Base-by-base conservation (phyloP, 1,140 invertebrate genomes). In the Antheraea mylitta region DNA sequence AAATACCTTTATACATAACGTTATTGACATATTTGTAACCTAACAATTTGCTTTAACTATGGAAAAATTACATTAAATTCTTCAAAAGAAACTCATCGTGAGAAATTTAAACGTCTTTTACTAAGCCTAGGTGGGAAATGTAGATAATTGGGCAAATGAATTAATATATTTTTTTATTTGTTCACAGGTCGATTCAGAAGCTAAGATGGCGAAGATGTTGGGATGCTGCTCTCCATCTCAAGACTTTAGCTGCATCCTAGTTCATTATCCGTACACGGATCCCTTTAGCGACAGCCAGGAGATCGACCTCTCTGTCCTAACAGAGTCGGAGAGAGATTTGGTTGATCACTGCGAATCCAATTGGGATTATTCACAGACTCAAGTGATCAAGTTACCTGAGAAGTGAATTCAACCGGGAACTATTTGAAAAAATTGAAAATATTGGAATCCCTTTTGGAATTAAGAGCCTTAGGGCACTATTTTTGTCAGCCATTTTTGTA, bases 281-380 rank as follows among this genome's bases (percentile, higher is more conserved):
- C 91, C 91, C 0, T 93, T 88, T 67, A 89, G 86, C 4, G 89
- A 92, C 73, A 88, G 85, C 68, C 91, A 93, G 70, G 89, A 93
- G 63, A 81, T 89, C 7, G 89, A 92, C 53, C 79, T 83, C 0
- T 83, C 89, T 11, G 63, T 82, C 37, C 74, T 92, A 3, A 86
- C 91, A 6, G 92, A 92, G 37, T 74, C 91, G 0, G 94, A 94
- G 69, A 93, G 87, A 76, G 83, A 92, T 67, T 68, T 94, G 66
- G 91, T 94, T 42, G 92, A 94, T 65, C 92, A 93, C 79, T 94
- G 94, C 72, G 93, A 94, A 70, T 86, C 82, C n/a, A 92, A 90
- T 72, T 94, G 93, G 93, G 93, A 91, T 67, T 83, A 86, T 62
- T 85, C 91, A 4, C 86, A 92, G 58, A 85, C 92, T 59, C 93